These are phyloP conservation scores for Papilio demoleus DNA, from an alignment of 2,888 invertebrate genomes.

Conservation along the genomic window DNA sequence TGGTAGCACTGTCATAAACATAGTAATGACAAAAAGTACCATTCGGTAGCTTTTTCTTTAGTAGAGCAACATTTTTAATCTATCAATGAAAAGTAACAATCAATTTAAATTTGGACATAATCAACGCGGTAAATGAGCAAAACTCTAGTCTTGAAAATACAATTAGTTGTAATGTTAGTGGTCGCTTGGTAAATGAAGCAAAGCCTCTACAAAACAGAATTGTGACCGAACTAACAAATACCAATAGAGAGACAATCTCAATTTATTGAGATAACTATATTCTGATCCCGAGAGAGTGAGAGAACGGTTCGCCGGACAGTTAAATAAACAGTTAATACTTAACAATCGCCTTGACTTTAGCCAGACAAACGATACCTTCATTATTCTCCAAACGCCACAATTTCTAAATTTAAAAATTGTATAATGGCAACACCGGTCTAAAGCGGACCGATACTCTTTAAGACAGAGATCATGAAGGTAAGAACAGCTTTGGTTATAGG, in stretches of 20 bases:
- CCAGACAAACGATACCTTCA: not conserved
- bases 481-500: slow-evolving; percentile 63
- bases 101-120: not conserved
- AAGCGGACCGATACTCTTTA: slow-evolving; percentile 15
- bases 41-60: not conserved
- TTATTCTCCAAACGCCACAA: not conserved
- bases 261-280: slow-evolving; percentile 74
- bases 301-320: slow-evolving; percentile 33
- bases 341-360: not conserved
- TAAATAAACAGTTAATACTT: slow-evolving; percentile 1
- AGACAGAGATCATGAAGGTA: slow-evolving; percentile 51
- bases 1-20: slow-evolving; percentile 4
- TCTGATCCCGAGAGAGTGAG: slow-evolving; percentile 59
- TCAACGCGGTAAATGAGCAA: slow-evolving; percentile 2
- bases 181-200: slow-evolving; percentile 6
- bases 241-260: slow-evolving; percentile 64
- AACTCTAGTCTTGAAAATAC: not conserved
- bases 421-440: slow-evolving; percentile 23
- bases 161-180: not conserved
- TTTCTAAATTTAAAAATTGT: slow-evolving; percentile 37
- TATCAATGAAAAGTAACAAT: not conserved
- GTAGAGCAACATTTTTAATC: slow-evolving; percentile 8
- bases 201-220: slow-evolving; percentile 3
- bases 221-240: slow-evolving; percentile 21
- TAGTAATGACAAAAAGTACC: not conserved